A percentile compares a stretch with the other conserved stretches of the same genome.
These are phyloP conservation scores for Myotis planiceps DNA, from an alignment of 2,797 vertebrate species.

Conservation along the genomic window DNA sequence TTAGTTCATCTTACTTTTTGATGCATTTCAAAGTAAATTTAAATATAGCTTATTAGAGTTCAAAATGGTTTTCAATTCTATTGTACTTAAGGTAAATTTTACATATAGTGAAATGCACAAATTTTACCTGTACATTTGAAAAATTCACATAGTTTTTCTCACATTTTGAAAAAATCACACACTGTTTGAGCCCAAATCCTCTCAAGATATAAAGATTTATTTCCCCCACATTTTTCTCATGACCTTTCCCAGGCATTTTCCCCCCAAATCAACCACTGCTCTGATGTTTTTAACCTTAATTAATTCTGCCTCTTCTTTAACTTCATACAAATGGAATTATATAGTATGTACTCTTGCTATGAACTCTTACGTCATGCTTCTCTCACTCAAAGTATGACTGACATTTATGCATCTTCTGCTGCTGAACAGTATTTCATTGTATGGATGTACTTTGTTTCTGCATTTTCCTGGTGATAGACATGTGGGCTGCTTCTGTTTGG, in stretches of 20 bases:
- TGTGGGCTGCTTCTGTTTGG: neutral
- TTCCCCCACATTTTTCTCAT: neutral
- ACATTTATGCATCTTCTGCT: neutral
- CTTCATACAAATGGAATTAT: neutral
- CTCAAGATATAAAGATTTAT: neutral
- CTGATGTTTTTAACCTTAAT: neutral
- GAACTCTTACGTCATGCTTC: neutral
- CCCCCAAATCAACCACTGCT: neutral
- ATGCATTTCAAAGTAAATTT: neutral
- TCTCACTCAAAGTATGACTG: neutral
- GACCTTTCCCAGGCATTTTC: neutral
- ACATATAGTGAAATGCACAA: neutral
- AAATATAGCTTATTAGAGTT: neutral
- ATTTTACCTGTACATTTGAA: neutral
- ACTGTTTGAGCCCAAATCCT: neutral
- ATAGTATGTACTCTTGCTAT: neutral
- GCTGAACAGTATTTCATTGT: neutral
- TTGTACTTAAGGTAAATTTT: neutral
- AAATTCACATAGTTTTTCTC: neutral
- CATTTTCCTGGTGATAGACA: neutral
- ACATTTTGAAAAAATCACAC: neutral
- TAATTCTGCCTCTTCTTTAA: neutral
- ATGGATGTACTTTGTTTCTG: neutral
- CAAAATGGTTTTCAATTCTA: neutral
- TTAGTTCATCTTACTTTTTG: neutral